These are phyloP conservation scores for Bovichtus diacanthus DNA, from an alignment of 2,797 vertebrate genomes.

Conservation along the genomic window DNA sequence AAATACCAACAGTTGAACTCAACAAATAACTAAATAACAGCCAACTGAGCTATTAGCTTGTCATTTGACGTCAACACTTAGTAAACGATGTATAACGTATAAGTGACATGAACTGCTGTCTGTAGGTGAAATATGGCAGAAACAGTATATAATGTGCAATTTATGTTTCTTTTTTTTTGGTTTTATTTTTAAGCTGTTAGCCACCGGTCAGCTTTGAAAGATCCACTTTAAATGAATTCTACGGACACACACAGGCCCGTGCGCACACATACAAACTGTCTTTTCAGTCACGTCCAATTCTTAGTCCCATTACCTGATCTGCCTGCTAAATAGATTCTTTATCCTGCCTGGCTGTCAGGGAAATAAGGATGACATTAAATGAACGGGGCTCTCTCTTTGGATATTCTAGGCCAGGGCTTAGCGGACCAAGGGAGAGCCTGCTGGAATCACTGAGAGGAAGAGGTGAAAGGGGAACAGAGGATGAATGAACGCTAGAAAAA, in stretches of 20 bases:
- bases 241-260: background rate
- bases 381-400: constrained; percentile 67
- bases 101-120: background rate
- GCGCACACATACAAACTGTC: constrained; percentile 29
- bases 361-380: constrained; percentile 75
- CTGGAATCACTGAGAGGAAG: constrained; percentile 40
- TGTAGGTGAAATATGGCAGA: constrained; percentile 12
- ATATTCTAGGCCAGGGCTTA: constrained; percentile 60
- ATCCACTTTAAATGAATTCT: constrained; percentile 25
- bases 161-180: constrained; percentile 17
- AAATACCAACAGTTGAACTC: background rate
- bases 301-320: constrained; percentile 61
- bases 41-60: background rate
- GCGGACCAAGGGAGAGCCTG: constrained; percentile 31
- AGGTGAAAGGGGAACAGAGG: constrained; percentile 40
- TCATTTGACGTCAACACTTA: background rate
- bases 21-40: constrained; percentile 14
- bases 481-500: constrained; percentile 30
- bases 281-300: constrained; percentile 49
- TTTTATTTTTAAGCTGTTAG: constrained; percentile 14
- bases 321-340: constrained; percentile 68
- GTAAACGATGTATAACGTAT: background rate
- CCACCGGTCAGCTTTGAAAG: constrained; percentile 21
- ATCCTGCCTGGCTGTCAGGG: constrained; percentile 58
- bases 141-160: constrained; percentile 2